Conservation (phyloP, 1,140 invertebrate genomes). For the Delia radicum region DNA sequence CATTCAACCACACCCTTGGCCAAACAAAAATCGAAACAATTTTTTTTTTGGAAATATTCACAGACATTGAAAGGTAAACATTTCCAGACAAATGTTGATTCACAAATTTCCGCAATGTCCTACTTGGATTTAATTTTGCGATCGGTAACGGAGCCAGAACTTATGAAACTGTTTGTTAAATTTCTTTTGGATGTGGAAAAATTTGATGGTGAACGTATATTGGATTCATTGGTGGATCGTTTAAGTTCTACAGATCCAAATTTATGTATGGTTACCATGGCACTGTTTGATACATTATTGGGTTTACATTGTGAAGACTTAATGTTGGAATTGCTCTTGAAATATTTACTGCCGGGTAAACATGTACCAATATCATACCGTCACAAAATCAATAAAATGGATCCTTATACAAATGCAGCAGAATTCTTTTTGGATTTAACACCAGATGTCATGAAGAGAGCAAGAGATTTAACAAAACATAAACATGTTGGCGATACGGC, state of each 20-base stretch:
- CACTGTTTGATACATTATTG: constrained; percentile 87
- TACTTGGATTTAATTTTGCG: constrained; percentile 89
- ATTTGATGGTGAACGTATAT: constrained; percentile 76
- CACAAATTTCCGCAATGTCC: constrained; percentile 86
- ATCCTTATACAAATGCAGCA: constrained; percentile 78
- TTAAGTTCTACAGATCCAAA: constrained; percentile 69
- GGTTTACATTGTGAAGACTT: constrained; percentile 95
- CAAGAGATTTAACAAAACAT: constrained; percentile 43
- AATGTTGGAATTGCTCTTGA: constrained; percentile 90
- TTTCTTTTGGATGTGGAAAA: constrained; percentile 82
- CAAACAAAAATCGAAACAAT: constrained; percentile 53
- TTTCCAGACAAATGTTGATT: constrained; percentile 76
- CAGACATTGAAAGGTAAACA: constrained; percentile 58
- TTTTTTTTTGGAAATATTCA: constrained; percentile 46
- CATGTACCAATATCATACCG: constrained; percentile 87
- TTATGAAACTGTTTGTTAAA: constrained; percentile 79
- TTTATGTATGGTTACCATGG: constrained; percentile 85
- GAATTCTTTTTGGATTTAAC: constrained; percentile 81
- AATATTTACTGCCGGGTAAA: constrained; percentile 83
- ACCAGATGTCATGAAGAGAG: constrained; percentile 61
- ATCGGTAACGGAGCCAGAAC: constrained; percentile 80
- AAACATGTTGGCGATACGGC: constrained; percentile 38
- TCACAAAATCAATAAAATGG: constrained; percentile 71
- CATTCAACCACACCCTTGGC: constrained; percentile 37
- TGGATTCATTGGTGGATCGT: constrained; percentile 76